Conservation (phyloP, 2,113 vertebrate genomes). For the Ursus arctos region DNA sequence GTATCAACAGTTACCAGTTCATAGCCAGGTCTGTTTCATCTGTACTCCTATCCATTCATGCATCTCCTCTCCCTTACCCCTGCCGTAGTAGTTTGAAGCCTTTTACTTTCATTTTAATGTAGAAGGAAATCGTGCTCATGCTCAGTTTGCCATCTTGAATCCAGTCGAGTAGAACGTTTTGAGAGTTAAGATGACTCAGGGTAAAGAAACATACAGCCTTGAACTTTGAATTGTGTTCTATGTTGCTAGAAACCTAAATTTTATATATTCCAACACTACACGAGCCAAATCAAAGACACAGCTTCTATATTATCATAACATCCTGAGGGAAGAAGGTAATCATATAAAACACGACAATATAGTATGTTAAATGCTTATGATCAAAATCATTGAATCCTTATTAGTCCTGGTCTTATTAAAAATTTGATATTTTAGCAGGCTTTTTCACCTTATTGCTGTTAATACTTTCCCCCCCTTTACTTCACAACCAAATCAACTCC, state of each 20-base stretch:
- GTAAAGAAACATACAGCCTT: conserved; percentile 18
- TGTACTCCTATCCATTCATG: neutral
- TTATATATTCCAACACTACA: conserved; percentile 19
- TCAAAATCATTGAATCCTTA: neutral
- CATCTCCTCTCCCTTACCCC: neutral
- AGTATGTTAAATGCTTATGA: conserved; percentile 7
- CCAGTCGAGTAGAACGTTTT: neutral
- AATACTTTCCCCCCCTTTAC: conserved; percentile 46
- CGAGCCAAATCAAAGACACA: neutral
- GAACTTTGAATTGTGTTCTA: conserved; percentile 62
- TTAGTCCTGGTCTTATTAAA: neutral
- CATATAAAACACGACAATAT: neutral
- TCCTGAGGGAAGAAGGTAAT: neutral
- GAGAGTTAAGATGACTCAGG: neutral
- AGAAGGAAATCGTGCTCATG: neutral
- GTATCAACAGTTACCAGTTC: neutral
- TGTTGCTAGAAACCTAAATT: conserved; percentile 47
- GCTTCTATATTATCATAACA: neutral
- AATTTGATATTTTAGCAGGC: conserved; percentile 20
- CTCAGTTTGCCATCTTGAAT: conserved; percentile 1
- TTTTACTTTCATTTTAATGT: conserved; percentile 49
- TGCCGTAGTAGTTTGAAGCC: conserved; percentile 1
- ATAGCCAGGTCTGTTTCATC: neutral
- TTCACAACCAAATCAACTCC: conserved; percentile 66
- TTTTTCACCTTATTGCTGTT: conserved; percentile 32